These are phyloP conservation scores for Presbytis comata DNA, from an alignment of 2,797 vertebrate genomes.

Conservation along the genomic window DNA sequence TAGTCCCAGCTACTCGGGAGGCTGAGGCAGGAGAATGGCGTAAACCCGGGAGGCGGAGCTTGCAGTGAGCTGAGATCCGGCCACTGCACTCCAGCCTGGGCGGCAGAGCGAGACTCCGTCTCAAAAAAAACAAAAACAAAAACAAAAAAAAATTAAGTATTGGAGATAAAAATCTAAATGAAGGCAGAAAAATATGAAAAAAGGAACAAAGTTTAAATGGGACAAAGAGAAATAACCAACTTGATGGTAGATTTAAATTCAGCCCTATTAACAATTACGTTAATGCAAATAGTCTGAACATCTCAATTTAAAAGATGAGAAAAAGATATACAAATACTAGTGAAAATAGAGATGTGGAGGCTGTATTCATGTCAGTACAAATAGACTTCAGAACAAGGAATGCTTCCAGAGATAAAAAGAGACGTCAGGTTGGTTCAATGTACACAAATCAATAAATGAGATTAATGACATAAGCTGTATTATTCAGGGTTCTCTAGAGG, in stretches of 20 bases:
- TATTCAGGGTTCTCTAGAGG: no score
- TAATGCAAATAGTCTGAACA: background rate
- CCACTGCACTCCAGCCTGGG: no score
- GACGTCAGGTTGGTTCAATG: no score
- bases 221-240: background rate
- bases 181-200: background rate
- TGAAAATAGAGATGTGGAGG: background rate
- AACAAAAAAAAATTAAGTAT: background rate
- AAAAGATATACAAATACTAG: background rate
- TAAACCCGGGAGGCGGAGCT: no score
- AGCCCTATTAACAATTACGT: background rate
- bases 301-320: background rate
- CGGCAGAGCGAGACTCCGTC: no score
- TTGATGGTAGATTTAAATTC: background rate
- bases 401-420: background rate
- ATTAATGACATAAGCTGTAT: no score
- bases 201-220: background rate
- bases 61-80: no score
- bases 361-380: background rate
- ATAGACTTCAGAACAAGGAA: background rate
- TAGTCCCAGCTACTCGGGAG: no score
- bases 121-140: no score
- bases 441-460: no score
- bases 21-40: no score
- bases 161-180: background rate